phyloP scores from a whole-genome alignment of 2,113 vertebrate genomes.

The Xenopus laevis region DNA sequence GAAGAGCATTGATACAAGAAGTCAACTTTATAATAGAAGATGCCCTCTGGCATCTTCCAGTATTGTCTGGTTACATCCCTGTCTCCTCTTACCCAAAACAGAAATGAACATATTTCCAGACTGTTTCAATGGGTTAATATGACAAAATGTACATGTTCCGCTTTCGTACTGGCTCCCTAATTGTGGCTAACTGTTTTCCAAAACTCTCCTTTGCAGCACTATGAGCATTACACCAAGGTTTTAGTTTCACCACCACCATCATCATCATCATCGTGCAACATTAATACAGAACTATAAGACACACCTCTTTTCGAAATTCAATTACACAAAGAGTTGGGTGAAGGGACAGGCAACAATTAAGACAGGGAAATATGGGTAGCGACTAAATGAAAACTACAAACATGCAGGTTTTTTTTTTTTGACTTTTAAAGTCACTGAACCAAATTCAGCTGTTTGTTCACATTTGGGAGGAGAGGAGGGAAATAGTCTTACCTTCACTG shows the following conservation, averaged over 20 bases:
- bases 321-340: neutral
- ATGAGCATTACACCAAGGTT: neutral
- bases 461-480: constrained; percentile 23
- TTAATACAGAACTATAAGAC: constrained; percentile 11
- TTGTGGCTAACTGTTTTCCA: too few relatives aligned
- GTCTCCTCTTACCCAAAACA: too few relatives aligned
- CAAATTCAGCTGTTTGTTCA: constrained; percentile 6
- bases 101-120: too few relatives aligned
- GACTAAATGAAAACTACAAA: constrained; percentile 39
- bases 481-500: constrained; percentile 90
- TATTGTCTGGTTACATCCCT: too few relatives aligned
- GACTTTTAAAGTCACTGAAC: constrained; percentile 26
- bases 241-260: neutral
- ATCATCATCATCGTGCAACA: neutral
- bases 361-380: constrained; percentile 23
- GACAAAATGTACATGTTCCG: too few relatives aligned
- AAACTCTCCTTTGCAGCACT: neutral
- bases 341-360: constrained; percentile 25
- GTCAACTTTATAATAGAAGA: too few relatives aligned
- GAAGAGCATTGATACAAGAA: too few relatives aligned
- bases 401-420: constrained; percentile 18
- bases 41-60: too few relatives aligned
- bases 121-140: too few relatives aligned
- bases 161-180: too few relatives aligned
- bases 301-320: constrained; percentile 27